Base-by-base conservation (phyloP, 2,888 invertebrate species). In the Drosophila imparisetae region DNA sequence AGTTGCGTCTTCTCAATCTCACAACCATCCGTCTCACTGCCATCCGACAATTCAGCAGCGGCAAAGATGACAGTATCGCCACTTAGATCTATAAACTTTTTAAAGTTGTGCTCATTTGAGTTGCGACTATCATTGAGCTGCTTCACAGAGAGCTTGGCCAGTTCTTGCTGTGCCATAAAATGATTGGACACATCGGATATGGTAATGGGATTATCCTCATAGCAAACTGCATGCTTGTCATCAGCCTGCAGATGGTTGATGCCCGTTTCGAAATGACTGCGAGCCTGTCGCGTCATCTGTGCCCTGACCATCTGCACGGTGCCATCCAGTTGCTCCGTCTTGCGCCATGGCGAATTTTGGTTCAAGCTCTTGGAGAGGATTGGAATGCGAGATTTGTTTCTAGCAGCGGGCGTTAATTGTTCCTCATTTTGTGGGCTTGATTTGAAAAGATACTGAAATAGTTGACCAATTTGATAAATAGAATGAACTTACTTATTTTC, bases 101-200 rank as follows among this genome's bases (percentile, higher is more conserved):
- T 80, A 15, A 68, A 73, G 24, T 64, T 64, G 7, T 55, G 52
- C n/a, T 86, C 81, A 32, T 36, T 64, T 38, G 86, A 81, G 49
- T 55, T 65, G 8, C 66, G 71, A 48, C 81, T 81, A 3, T 42
- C 32, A 34, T 49, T 61, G 49, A 53, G 30, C 50, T 55, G 36
- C 48, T 62, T 59, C 6, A 15, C 50, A 10, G 45, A 30, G 10
- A 13, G 57, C 48, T 61, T 58, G 30, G 59, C 57, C 24, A 63
- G 30, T 13, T 54, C 29, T 13, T 55, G 63, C 21, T 86, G 76
- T 1, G 76, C 66, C n/a, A 64, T 61, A 50, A 87, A 87, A 58
- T 80, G 83, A 1, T 27, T 68, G 0, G 87, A 87, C 11, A 89
- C 90, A 76, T 91, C 91, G 0, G 91, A 89, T 58, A 91, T 86